Evolutionary conservation across 2,113 vertebrate genomes (phyloP).

Genomic region (Actinemys pallida): DNA sequence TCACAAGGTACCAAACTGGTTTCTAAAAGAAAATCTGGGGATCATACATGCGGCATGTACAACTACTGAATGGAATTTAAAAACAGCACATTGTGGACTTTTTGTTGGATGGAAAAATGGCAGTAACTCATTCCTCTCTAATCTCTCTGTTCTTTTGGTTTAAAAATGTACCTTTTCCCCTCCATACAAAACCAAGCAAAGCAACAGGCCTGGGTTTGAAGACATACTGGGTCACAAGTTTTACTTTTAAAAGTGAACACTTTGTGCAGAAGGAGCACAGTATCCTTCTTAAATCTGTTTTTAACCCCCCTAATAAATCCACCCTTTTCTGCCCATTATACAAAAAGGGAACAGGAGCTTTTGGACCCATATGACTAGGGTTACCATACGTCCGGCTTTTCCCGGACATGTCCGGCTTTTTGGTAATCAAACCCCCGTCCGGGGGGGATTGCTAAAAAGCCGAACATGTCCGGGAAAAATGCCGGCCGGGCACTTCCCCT

Average conservation of each 20-base stretch:
- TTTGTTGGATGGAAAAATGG: neutral
- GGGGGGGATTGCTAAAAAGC: too few relatives aligned
- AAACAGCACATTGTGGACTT: neutral
- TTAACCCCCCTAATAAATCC: neutral
- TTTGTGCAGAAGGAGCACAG: neutral
- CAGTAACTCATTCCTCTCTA: neutral
- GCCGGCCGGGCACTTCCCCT: too few relatives aligned
- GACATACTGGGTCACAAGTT: neutral
- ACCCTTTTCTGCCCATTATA: neutral
- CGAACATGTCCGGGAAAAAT: too few relatives aligned
- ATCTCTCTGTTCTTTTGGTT: neutral
- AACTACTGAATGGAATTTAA: neutral
- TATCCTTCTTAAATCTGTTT: neutral
- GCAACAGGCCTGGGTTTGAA: slow-evolving; percentile 9
- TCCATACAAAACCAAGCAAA: neutral
- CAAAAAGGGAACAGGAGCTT: neutral
- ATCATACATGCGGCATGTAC: neutral
- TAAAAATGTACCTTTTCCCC: slow-evolving; percentile 24
- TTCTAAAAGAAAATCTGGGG: neutral
- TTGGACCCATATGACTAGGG: neutral
- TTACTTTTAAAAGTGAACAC: neutral
- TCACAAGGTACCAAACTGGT: neutral
- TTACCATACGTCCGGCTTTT: too few relatives aligned
- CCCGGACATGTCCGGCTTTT: too few relatives aligned
- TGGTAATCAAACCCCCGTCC: too few relatives aligned